These are phyloP conservation scores for Lordiphosa andalusiaca DNA, from an alignment of 2,888 invertebrate genomes.

Conservation along the genomic window DNA sequence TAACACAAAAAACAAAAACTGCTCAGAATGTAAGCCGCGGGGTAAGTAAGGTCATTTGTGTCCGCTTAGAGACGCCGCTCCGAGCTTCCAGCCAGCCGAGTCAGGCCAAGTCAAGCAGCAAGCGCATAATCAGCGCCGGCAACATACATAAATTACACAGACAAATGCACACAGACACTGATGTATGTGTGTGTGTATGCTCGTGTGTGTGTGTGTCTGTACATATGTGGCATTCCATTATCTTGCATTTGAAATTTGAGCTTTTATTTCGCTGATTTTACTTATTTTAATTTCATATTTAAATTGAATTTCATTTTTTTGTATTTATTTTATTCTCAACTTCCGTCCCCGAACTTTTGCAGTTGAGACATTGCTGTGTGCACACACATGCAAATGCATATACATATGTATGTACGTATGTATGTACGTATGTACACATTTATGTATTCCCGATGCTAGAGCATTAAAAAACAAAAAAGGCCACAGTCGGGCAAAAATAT, in stretches of 20 bases:
- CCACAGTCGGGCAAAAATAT: too few relatives aligned
- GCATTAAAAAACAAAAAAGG: too few relatives aligned
- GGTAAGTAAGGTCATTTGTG: too few relatives aligned
- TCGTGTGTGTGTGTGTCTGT: not conserved
- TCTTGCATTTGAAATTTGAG: conserved; percentile 35
- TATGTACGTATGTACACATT: too few relatives aligned
- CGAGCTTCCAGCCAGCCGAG: conserved; percentile 9
- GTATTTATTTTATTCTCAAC: conserved; percentile 1
- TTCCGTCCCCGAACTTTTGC: conserved; percentile 26
- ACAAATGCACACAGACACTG: conserved; percentile 36
- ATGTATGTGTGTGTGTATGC: conserved; percentile 1
- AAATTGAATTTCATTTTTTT: conserved; percentile 15
- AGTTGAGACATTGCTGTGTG: not conserved
- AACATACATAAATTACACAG: conserved; percentile 51
- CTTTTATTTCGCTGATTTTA: conserved; percentile 35
- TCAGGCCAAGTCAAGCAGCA: conserved; percentile 39
- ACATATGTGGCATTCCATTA: conserved; percentile 23
- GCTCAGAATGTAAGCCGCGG: too few relatives aligned
- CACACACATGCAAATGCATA: too few relatives aligned
- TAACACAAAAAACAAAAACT: too few relatives aligned
- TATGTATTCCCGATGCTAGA: too few relatives aligned
- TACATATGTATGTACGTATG: too few relatives aligned
- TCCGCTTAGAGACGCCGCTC: too few relatives aligned
- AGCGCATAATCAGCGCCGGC: conserved; percentile 45
- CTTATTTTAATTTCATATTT: conserved; percentile 30